These are phyloP conservation scores for Tribolium castaneum DNA, from an alignment of 1,140 invertebrate species.

Conservation along the genomic window DNA sequence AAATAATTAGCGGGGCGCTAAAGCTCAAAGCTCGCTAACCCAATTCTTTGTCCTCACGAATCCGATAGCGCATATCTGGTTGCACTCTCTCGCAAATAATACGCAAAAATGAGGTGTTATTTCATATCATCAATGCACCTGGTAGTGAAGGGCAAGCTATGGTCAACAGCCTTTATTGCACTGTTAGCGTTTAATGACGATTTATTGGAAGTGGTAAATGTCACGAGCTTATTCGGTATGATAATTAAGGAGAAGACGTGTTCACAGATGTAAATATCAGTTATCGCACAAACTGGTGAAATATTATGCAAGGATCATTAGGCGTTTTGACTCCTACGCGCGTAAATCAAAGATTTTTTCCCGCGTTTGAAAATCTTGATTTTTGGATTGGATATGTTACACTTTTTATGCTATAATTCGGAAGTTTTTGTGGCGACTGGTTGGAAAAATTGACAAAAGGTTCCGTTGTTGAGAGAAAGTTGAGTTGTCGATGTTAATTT, in stretches of 20 bases:
- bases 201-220: slow-evolving; percentile 8
- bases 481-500: slow-evolving; percentile 52
- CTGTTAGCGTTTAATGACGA: background rate
- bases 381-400: background rate
- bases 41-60: background rate
- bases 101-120: background rate
- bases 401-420: slow-evolving; percentile 8
- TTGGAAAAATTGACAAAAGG: slow-evolving; percentile 10
- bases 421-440: background rate
- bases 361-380: slow-evolving; percentile 36
- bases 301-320: slow-evolving; percentile 23
- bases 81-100: background rate
- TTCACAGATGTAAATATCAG: background rate
- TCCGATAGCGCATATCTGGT: background rate
- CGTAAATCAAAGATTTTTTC: background rate
- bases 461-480: slow-evolving; percentile 36
- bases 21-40: background rate
- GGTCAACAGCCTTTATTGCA: background rate
- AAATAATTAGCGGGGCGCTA: background rate
- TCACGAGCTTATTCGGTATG: background rate
- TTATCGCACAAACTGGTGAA: slow-evolving; percentile 21
- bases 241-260: background rate
- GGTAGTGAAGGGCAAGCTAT: slow-evolving; percentile 12
- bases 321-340: slow-evolving; percentile 28
- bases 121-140: background rate